These are phyloP conservation scores for Melozone crissalis DNA, from an alignment of 2,113 vertebrate genomes.

Conservation along the genomic window DNA sequence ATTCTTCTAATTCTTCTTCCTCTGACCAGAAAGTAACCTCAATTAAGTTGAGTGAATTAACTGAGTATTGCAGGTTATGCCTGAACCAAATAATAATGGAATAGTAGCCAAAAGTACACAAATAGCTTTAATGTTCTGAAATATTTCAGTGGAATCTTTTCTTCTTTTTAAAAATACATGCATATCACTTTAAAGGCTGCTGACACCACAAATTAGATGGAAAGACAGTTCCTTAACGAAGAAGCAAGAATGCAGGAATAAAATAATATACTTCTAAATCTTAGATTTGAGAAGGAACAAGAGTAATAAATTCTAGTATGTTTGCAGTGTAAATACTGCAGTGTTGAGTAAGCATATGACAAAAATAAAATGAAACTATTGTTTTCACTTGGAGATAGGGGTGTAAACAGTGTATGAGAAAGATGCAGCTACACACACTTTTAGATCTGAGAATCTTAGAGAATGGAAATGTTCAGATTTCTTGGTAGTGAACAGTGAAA, in stretches of 20 bases:
- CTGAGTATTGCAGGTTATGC: background rate
- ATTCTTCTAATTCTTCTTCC: background rate
- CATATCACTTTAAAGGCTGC: background rate
- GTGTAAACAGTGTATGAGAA: background rate
- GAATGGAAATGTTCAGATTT: background rate
- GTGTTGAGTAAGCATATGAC: slow-evolving; percentile 12
- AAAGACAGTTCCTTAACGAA: background rate
- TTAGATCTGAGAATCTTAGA: background rate
- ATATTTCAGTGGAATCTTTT: background rate
- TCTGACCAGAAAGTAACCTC: background rate
- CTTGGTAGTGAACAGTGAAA: background rate
- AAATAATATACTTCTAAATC: background rate
- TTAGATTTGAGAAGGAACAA: background rate
- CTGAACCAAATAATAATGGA: background rate
- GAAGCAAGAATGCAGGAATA: background rate
- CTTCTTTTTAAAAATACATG: background rate
- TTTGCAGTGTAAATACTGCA: slow-evolving; percentile 19
- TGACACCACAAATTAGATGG: background rate
- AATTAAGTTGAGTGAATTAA: background rate
- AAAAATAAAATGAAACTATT: slow-evolving; percentile 52
- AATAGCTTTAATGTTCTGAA: background rate
- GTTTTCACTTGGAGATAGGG: background rate
- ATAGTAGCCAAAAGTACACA: background rate
- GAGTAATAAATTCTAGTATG: background rate
- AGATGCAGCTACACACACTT: background rate